Evolutionary conservation across 2,888 invertebrate genomes (phyloP).

Genomic region (Ichneumon xanthorius): DNA sequence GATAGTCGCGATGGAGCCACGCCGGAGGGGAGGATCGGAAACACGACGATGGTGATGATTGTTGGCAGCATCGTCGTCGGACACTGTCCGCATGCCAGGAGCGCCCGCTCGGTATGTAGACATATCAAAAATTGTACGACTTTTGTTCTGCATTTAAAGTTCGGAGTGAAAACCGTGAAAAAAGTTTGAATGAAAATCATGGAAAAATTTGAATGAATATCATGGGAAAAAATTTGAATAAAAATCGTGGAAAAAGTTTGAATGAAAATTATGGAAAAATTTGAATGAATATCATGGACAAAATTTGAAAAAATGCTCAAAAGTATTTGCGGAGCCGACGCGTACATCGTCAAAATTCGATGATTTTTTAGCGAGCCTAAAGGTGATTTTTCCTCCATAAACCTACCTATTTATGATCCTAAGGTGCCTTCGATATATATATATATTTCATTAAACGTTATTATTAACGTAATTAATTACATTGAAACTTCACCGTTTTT

Average conservation of each 20-base stretch:
- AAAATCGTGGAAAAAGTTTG: not conserved
- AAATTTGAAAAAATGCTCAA: not conserved
- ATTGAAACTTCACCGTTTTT: not conserved
- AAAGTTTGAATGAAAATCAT: not conserved
- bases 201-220: no score
- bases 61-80: not conserved
- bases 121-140: not conserved
- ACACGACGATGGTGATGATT: slow-evolving; percentile 20
- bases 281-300: not conserved
- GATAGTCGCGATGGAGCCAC: slow-evolving; percentile 22
- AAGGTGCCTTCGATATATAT: not conserved
- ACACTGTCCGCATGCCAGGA: slow-evolving; percentile 23
- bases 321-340: not conserved
- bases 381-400: not conserved
- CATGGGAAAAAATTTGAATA: no score
- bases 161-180: not conserved
- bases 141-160: not conserved
- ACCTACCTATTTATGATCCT: not conserved
- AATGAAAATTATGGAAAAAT: not conserved
- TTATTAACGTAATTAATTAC: not conserved
- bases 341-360: not conserved
- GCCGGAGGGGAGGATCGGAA: not conserved
- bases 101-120: slow-evolving; percentile 46
- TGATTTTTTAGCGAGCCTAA: not conserved
- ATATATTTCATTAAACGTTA: not conserved